These are phyloP conservation scores for Barbus barbus DNA, from an alignment of 2,113 vertebrate genomes.

Conservation along the genomic window DNA sequence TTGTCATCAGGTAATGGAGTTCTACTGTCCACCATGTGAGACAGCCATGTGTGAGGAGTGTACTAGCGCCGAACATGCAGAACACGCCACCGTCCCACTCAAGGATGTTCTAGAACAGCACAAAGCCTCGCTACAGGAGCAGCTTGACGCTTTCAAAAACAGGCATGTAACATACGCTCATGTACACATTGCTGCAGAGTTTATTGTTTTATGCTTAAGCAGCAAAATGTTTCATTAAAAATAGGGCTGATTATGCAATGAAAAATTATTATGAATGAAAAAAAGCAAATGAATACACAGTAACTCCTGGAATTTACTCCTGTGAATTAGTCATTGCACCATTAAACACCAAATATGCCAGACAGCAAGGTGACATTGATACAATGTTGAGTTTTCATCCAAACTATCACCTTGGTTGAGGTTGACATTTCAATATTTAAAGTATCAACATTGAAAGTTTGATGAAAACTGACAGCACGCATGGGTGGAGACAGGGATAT, in stretches of 20 bases:
- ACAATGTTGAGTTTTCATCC: too few relatives aligned
- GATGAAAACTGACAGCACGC: neutral
- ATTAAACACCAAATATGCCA: neutral
- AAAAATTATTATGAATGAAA: too few relatives aligned
- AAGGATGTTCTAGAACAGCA: conserved; percentile 96
- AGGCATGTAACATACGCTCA: conserved; percentile 71
- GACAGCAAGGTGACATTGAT: neutral
- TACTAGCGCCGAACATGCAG: conserved; percentile 89
- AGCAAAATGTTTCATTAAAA: neutral
- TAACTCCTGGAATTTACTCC: neutral
- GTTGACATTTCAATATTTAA: neutral
- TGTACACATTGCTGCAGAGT: neutral
- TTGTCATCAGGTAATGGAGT: conserved; percentile 88
- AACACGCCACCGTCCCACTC: conserved; percentile 92
- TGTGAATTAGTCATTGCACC: neutral
- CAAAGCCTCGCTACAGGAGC: conserved; percentile 90
- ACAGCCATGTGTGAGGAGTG: conserved; percentile 97
- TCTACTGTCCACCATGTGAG: conserved; percentile 96
- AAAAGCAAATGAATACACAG: neutral
- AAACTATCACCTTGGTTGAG: too few relatives aligned
- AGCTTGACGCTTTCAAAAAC: conserved; percentile 90
- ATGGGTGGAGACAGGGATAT: neutral
- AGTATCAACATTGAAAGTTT: neutral
- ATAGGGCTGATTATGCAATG: neutral
- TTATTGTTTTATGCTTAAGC: neutral